These are phyloP conservation scores for Heterodera schachtii DNA, from an alignment of 1,140 invertebrate genomes.

Conservation along the genomic window DNA sequence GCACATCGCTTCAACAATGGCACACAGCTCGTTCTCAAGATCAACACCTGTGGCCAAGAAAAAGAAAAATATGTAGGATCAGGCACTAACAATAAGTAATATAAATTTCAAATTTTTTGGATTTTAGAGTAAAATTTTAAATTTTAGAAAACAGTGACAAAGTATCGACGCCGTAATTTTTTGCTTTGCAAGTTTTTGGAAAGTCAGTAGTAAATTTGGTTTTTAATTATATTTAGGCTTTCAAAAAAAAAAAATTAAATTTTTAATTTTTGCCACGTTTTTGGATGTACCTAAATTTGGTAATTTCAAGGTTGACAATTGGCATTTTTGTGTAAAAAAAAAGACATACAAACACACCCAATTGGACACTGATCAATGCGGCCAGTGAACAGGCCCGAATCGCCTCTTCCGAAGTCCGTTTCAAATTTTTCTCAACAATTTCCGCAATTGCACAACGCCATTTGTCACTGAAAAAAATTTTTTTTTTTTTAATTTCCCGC, in stretches of 20 bases:
- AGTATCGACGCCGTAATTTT: too few species aligned
- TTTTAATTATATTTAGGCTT: too few species aligned
- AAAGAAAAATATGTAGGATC: too few species aligned
- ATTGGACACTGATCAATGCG: conserved; percentile 41
- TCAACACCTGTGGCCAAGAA: conserved; percentile 24
- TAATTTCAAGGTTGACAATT: background rate
- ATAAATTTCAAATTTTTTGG: too few species aligned
- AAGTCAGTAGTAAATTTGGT: too few species aligned
- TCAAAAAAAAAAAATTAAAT: conserved; percentile 11
- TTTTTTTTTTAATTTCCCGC: background rate
- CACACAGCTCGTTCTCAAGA: conserved; percentile 35
- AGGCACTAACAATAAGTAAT: too few species aligned
- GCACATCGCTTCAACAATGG: conserved; percentile 20
- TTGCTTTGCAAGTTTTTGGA: too few species aligned
- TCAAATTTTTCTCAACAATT: conserved; percentile 51
- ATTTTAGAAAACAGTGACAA: too few species aligned
- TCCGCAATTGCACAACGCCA: conserved; percentile 42
- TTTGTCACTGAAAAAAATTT: conserved; percentile 25
- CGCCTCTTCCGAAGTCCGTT: conserved; percentile 46
- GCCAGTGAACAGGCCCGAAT: conserved; percentile 39
- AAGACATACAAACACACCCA: conserved; percentile 31
- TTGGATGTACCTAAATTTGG: conserved; percentile 13
- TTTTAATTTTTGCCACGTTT: background rate
- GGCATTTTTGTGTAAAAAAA: conserved; percentile 2
- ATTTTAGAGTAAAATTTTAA: background rate